These are phyloP conservation scores for Rhombomys opimus DNA, from an alignment of 2,113 vertebrate genomes.

Conservation along the genomic window DNA sequence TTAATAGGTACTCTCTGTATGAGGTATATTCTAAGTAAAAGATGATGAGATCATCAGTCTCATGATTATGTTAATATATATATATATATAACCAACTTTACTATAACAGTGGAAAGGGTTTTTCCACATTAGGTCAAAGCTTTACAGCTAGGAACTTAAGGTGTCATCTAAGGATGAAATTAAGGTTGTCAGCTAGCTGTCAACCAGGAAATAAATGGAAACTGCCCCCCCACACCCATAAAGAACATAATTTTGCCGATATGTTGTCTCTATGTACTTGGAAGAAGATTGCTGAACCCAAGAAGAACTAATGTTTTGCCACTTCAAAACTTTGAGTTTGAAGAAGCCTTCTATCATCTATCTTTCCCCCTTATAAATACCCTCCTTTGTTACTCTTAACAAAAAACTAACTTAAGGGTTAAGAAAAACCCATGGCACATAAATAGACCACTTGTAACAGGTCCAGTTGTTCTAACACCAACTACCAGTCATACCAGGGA, in stretches of 20 bases:
- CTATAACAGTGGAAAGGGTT: neutral
- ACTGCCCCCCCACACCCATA: neutral
- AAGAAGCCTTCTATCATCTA: neutral
- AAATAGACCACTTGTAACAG: neutral
- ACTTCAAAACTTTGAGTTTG: neutral
- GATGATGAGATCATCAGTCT: neutral
- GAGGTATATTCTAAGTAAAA: neutral
- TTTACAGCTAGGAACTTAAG: neutral
- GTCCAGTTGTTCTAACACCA: neutral
- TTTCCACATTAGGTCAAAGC: neutral
- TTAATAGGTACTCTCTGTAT: neutral
- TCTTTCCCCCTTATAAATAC: neutral
- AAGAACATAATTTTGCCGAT: neutral
- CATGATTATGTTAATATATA: neutral
- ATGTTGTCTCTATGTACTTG: neutral
- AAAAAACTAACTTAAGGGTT: neutral
- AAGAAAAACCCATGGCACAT: neutral
- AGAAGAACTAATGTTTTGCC: neutral
- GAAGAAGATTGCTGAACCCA: neutral
- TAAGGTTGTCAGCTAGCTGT: neutral
- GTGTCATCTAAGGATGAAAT: neutral
- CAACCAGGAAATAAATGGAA: neutral
- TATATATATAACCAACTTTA: neutral
- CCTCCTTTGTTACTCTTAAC: neutral
- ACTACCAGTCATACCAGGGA: neutral